A percentile compares a stretch with the other conserved stretches of the same genome.
These are phyloP conservation scores for Oriolus oriolus DNA, from an alignment of 2,113 vertebrate species.

Conservation along the genomic window DNA sequence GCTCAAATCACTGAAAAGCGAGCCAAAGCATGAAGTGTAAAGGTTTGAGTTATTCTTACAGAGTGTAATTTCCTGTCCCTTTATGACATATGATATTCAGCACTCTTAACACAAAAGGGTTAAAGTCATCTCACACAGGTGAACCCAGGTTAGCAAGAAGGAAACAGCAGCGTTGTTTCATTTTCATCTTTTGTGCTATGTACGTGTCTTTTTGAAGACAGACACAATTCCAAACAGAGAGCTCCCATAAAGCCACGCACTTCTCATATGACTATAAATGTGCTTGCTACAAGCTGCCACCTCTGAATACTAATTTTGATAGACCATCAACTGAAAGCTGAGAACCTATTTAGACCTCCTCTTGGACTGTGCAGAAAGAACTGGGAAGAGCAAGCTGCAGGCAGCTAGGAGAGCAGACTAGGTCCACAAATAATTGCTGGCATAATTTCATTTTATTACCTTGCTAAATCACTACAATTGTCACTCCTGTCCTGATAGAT, in stretches of 20 bases:
- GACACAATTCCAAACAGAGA: neutral
- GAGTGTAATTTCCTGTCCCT: neutral
- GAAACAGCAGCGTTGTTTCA: constrained; percentile 2
- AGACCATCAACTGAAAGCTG: neutral
- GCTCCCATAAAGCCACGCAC: neutral
- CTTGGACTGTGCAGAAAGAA: neutral
- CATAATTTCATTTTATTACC: neutral
- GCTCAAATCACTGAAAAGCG: neutral
- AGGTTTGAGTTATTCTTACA: neutral
- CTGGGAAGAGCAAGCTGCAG: neutral
- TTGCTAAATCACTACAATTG: neutral
- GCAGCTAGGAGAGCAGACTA: neutral
- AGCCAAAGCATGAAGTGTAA: neutral
- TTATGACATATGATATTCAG: neutral
- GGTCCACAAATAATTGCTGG: neutral
- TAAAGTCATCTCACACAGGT: constrained; percentile 33
- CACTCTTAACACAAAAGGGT: neutral
- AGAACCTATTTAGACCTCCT: neutral
- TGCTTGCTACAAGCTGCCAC: neutral
- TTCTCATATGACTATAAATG: neutral
- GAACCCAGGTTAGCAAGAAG: constrained; percentile 48
- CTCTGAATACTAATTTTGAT: constrained; percentile 17
- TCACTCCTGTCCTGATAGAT: neutral
- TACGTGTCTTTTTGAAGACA: neutral
- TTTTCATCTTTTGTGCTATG: neutral